These are phyloP conservation scores for Prolemur simus DNA, from an alignment of 2,113 vertebrate species.

Conservation along the genomic window DNA sequence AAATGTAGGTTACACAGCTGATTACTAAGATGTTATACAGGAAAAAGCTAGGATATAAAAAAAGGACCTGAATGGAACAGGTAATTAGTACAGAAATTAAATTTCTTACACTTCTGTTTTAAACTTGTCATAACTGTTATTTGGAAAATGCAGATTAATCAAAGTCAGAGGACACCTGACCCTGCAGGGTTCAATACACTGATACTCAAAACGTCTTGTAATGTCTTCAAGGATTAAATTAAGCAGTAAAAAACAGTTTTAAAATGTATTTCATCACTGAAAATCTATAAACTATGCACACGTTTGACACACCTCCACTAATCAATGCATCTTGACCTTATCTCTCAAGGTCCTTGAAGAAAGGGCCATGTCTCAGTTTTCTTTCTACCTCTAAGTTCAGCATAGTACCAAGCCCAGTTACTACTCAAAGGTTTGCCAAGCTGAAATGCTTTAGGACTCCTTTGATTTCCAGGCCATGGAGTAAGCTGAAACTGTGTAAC, in stretches of 20 bases:
- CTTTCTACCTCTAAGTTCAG: not conserved
- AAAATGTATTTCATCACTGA: not conserved
- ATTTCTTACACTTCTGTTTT: not conserved
- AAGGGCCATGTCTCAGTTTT: not conserved
- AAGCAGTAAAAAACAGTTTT: not conserved
- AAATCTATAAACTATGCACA: not conserved
- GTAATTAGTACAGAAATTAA: not conserved
- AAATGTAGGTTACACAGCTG: not conserved
- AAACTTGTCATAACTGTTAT: not conserved
- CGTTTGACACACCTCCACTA: not conserved
- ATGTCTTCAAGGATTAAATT: constrained; percentile 10
- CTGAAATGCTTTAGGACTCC: not conserved
- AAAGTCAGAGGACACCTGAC: constrained; percentile 8
- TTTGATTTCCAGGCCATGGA: not conserved
- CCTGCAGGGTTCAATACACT: constrained; percentile 13
- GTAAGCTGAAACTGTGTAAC: not conserved
- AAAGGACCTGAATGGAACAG: not conserved
- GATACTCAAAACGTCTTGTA: constrained; percentile 17
- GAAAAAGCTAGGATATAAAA: not conserved
- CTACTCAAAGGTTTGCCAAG: not conserved
- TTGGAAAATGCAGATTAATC: not conserved
- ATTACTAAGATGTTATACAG: not conserved
- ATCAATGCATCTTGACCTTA: not conserved
- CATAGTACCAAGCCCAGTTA: not conserved
- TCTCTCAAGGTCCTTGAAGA: not conserved